Percentiles rank a stretch among this genome's conserved stretches.
Evolutionary conservation across 1,140 invertebrate genomes (phyloP).

Genomic region (Platorchestia sp.): DNA sequence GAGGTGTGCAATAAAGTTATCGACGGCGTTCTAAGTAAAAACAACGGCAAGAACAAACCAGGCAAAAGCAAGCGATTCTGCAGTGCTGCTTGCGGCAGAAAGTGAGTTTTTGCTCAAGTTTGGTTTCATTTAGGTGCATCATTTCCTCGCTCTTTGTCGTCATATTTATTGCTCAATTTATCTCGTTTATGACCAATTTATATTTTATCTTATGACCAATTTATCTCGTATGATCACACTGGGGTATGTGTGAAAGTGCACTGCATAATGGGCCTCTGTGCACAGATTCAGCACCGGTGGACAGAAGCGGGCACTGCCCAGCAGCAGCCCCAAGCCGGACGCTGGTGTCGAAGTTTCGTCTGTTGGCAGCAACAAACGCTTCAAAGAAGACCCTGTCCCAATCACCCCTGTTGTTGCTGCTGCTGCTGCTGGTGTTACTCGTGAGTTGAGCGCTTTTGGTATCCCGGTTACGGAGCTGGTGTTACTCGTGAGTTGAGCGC

Average conservation of each 20-base stretch:
- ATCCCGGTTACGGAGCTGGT: not conserved
- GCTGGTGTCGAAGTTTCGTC: not conserved
- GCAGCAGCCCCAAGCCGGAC: not conserved
- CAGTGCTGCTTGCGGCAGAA: slow-evolving; percentile 31
- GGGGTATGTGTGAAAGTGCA: not conserved
- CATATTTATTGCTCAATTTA: not conserved
- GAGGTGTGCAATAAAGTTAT: slow-evolving; percentile 3
- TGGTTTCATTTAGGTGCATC: not conserved
- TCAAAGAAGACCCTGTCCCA: not conserved
- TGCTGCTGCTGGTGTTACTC: not conserved
- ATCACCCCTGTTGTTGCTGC: not conserved
- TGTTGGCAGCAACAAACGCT: not conserved
- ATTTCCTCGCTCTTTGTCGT: not conserved
- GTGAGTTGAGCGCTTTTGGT: not conserved
- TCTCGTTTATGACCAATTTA: not conserved
- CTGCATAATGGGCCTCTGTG: not conserved
- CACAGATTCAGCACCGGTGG: not conserved
- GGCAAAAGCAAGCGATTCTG: slow-evolving; percentile 43
- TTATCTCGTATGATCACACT: not conserved
- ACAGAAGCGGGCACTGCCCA: not conserved
- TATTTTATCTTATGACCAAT: not conserved
- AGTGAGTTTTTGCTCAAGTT: not conserved
- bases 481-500: too few relatives aligned
- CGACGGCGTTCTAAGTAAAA: not conserved
- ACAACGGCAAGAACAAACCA: not conserved